Base-by-base conservation (phyloP, 2,888 invertebrate genomes). In the Augiades crinisus region DNA sequence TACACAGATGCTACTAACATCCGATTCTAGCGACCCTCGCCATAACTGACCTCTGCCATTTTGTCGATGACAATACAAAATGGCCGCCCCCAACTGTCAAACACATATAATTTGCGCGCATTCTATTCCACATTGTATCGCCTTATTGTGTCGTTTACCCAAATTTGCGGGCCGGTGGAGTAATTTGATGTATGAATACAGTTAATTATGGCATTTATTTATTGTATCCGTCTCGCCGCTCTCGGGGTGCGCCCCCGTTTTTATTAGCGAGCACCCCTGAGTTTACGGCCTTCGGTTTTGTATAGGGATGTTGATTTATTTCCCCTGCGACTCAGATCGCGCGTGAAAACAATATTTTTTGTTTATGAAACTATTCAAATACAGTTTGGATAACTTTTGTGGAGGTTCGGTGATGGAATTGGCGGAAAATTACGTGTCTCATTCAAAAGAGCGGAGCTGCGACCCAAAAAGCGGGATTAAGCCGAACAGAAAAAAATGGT, bases 161-260 rank as follows among this genome's bases (percentile, higher is more conserved):
- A 63, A 69, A 71, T 72, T 72, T 68, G 61, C 67, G 69, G 66
- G 68, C 63, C 63, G 62, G 63, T 70, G 45, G 71, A 73, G 75
- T 81, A 79, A 83, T 84, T 85, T 78, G 79, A 73, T 78, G 69
- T 75, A 81, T 87, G 85, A 86, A 86, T 86, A 70, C 72, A 73
- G 74, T 75, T 86, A 86, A 87, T 86, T 85, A 84, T 70, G 67
- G 71, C 75, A 74, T 84, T 82, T 82, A 85, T 84, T 82, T 85
- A 83, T 84, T 84, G 84, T 85, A 81, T 82, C 81, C 82, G 75
- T 85, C 81, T 78, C 83, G 72, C 70, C 73, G 72, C 64, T 57
- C 64, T 46, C 50, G 57, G 68, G 72, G 57, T 63, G 65, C 67
- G 70, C 76, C 78, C 78, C 73, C 68, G 71, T 74, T 80, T 79